A percentile compares a stretch with the other conserved stretches of the same genome.
Evolutionary conservation across 2,888 invertebrate genomes (phyloP).

Genomic region (Stenodera caucasica): DNA sequence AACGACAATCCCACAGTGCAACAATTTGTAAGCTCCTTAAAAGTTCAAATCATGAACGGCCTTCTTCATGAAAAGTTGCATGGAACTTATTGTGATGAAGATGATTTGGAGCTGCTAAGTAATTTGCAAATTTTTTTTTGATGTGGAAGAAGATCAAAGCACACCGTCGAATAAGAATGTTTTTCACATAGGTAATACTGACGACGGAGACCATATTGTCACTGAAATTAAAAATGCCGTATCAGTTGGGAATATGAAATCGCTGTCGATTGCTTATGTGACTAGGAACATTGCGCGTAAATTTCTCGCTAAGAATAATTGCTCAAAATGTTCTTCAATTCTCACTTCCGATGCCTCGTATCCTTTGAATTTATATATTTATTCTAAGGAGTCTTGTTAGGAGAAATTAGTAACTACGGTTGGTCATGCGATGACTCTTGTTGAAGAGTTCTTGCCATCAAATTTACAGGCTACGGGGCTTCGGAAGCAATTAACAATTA

Average conservation of each 20-base stretch:
- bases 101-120: constrained; percentile 4
- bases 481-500: too few relatives aligned
- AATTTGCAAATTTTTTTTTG: constrained; percentile 1
- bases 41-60: constrained; percentile 22
- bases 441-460: too few relatives aligned
- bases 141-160: neutral
- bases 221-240: neutral
- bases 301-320: too few relatives aligned
- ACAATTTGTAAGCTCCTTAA: constrained; percentile 20
- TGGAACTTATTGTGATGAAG: constrained; percentile 9
- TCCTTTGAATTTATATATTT: too few relatives aligned
- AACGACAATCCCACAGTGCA: constrained; percentile 19
- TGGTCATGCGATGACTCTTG: too few relatives aligned
- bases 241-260: neutral
- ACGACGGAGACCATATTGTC: neutral
- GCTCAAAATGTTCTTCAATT: too few relatives aligned
- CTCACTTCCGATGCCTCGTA: too few relatives aligned
- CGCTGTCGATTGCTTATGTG: neutral
- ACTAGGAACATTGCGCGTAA: neutral
- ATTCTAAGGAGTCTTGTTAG: too few relatives aligned
- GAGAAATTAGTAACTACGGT: too few relatives aligned
- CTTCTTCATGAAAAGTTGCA: neutral
- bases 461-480: too few relatives aligned
- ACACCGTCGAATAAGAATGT: neutral
- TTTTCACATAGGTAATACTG: neutral